phyloP scores from a whole-genome alignment of 2,113 vertebrate species.

The Mormoops blainvillei region DNA sequence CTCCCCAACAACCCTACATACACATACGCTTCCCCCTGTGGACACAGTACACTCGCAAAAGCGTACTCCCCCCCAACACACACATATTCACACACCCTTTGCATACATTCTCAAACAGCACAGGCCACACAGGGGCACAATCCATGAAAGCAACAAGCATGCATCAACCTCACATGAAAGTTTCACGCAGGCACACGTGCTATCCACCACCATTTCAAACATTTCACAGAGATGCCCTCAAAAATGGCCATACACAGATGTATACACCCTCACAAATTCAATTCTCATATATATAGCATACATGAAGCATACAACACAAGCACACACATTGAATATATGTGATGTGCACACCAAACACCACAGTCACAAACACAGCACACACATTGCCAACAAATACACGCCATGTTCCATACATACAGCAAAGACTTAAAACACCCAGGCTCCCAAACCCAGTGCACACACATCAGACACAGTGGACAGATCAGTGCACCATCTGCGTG shows the following conservation, averaged over 20 bases:
- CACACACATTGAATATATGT: accelerated
- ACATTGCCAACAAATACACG: background rate
- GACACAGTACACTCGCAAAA: background rate
- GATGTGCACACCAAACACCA: background rate
- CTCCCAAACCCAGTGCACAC: background rate
- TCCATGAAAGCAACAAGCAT: background rate
- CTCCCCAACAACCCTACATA: no score
- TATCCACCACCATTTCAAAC: background rate
- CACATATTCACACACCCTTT: background rate
- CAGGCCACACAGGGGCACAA: background rate
- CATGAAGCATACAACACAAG: background rate
- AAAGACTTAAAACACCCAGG: background rate
- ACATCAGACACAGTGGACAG: no score
- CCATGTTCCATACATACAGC: no score
- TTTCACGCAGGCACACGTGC: background rate
- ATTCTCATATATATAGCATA: background rate
- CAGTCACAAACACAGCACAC: background rate
- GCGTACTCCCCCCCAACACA: background rate
- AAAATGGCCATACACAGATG: background rate
- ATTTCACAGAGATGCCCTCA: background rate
- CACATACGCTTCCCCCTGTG: accelerated
- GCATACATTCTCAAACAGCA: background rate
- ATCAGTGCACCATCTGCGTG: background rate
- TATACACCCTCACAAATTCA: background rate
- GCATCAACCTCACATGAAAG: background rate